phyloP scores from a whole-genome alignment of 1,140 invertebrate genomes.

The Teleopsis dalmanni region DNA sequence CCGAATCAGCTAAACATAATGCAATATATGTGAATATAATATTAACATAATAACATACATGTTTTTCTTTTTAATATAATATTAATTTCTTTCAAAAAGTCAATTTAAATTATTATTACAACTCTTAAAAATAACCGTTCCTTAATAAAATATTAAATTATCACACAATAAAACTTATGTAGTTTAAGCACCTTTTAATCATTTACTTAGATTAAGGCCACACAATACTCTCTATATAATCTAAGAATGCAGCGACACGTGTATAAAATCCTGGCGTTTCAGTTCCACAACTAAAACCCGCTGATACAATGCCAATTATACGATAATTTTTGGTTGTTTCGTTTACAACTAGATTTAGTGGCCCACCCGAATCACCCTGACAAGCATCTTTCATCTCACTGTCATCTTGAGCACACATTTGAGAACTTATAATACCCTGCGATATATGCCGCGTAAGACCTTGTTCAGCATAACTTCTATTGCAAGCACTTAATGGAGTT shows the following conservation, averaged over 20 bases:
- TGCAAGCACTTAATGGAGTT: slow-evolving; percentile 22
- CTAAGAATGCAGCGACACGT: slow-evolving; percentile 51
- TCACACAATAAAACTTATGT: too few species aligned
- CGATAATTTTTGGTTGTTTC: slow-evolving; percentile 38
- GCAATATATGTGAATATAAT: too few species aligned
- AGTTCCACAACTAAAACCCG: slow-evolving; percentile 58
- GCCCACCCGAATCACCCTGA: slow-evolving; percentile 60
- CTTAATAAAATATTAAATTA: too few species aligned
- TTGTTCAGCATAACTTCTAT: slow-evolving; percentile 12
- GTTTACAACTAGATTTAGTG: slow-evolving; percentile 47
- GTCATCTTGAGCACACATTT: slow-evolving; percentile 51
- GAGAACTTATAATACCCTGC: slow-evolving; percentile 24
- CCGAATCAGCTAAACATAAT: too few species aligned
- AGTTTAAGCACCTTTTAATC: too few species aligned
- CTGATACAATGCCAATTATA: slow-evolving; percentile 53
- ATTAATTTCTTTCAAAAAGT: too few species aligned
- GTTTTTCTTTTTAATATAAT: too few species aligned
- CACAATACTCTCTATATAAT: slow-evolving; percentile 58
- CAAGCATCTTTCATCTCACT: slow-evolving; percentile 52
- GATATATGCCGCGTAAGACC: slow-evolving; percentile 6
- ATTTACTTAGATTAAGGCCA: slow-evolving; percentile 46
- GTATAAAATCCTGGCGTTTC: slow-evolving; percentile 58
- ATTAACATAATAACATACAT: too few species aligned
- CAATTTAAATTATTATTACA: too few species aligned
- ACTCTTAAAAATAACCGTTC: too few species aligned